These are phyloP conservation scores for Stegodyphus mimosarum DNA, from an alignment of 1,140 invertebrate species.

Conservation along the genomic window DNA sequence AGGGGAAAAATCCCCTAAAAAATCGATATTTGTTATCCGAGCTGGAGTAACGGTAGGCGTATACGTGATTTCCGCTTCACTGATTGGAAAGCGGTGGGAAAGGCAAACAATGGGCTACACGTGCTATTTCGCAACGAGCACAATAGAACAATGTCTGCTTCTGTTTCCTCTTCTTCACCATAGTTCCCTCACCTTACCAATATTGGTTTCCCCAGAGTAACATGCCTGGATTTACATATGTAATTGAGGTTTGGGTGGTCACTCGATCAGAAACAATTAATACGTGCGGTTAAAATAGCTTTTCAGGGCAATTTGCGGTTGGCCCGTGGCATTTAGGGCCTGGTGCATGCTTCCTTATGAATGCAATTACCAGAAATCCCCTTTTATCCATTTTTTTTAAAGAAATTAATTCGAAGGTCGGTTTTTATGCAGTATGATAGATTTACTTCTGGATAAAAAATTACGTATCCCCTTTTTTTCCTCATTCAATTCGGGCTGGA, in stretches of 20 bases:
- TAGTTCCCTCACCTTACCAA: too few species aligned
- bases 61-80: slow-evolving; percentile 43
- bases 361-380: too few species aligned
- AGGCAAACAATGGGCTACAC: slow-evolving; percentile 49
- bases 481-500: too few species aligned
- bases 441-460: too few species aligned
- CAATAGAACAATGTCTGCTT: slow-evolving; percentile 9
- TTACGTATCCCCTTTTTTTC: too few species aligned
- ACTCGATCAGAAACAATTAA: slow-evolving; percentile 45
- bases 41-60: slow-evolving; percentile 14
- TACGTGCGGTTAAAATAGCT: not conserved
- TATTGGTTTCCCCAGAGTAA: too few species aligned
- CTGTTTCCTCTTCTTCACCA: slow-evolving; percentile 17
- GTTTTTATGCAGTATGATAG: too few species aligned
- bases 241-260: slow-evolving; percentile 24
- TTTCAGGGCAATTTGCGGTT: too few species aligned
- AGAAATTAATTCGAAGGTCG: too few species aligned
- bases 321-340: too few species aligned
- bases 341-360: too few species aligned
- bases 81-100: slow-evolving; percentile 41
- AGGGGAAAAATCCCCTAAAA: slow-evolving; percentile 11
- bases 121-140: slow-evolving; percentile 21
- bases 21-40: slow-evolving; percentile 34
- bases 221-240: slow-evolving; percentile 13
- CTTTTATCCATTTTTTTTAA: too few species aligned